A percentile compares a stretch with the other conserved stretches of the same genome.
phyloP scores from a whole-genome alignment of 2,888 invertebrate genomes.

The Marasmarcha lunaedactyla region DNA sequence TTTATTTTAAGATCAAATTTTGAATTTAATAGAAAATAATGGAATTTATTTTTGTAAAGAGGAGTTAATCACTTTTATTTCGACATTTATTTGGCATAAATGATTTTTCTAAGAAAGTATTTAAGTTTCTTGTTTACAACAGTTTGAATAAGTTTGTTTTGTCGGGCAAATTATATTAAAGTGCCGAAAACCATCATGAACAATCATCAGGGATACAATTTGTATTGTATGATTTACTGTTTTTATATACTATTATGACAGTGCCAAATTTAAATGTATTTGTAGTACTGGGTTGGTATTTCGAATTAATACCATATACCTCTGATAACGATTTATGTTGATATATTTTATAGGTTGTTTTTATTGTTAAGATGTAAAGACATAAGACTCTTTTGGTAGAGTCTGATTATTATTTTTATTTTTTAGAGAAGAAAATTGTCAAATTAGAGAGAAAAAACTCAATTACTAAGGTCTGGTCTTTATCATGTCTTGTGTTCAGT shows the following conservation, averaged over 20 bases:
- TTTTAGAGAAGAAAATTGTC: constrained; percentile 37
- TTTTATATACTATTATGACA: constrained; percentile 25
- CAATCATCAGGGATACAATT: constrained; percentile 13
- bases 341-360: constrained; percentile 69
- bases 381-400: constrained; percentile 27
- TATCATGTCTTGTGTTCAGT: constrained; percentile 66
- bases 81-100: constrained; percentile 15
- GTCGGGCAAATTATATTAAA: background rate
- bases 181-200: constrained; percentile 13
- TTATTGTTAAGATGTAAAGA: constrained; percentile 66
- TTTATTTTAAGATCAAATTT: constrained; percentile 38
- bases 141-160: background rate
- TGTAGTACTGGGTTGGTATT: constrained; percentile 23
- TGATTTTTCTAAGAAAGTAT: background rate
- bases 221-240: background rate
- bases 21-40: constrained; percentile 30
- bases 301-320: constrained; percentile 28
- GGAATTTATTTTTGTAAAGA: constrained; percentile 24
- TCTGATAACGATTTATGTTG: constrained; percentile 51
- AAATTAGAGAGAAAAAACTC: constrained; percentile 58
- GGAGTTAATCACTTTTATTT: constrained; percentile 12
- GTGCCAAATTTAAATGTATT: constrained; percentile 55
- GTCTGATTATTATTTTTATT: constrained; percentile 39
- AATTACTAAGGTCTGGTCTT: constrained; percentile 64
- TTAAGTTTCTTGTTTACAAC: constrained; percentile 1